These are phyloP conservation scores for Tuta absoluta DNA, from an alignment of 2,888 invertebrate species.

Conservation along the genomic window DNA sequence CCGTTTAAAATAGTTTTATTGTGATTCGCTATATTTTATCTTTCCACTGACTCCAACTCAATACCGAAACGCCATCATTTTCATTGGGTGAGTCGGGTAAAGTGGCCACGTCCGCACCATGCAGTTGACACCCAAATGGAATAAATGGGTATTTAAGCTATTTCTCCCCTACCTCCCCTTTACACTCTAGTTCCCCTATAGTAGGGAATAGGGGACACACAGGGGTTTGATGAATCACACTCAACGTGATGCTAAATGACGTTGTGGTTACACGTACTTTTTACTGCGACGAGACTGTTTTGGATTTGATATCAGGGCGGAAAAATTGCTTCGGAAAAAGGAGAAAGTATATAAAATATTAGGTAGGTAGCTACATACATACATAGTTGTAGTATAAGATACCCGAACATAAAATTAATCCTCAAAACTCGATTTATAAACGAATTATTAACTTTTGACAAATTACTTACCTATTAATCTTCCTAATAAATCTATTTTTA, in stretches of 20 bases:
- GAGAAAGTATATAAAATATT: no score
- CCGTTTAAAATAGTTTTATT: no score
- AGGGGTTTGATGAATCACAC: constrained; percentile 31
- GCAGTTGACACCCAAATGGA: constrained; percentile 44
- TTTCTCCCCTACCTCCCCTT: constrained; percentile 35
- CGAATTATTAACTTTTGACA: neutral
- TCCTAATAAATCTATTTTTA: neutral
- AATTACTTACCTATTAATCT: neutral
- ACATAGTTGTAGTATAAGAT: no score
- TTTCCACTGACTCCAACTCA: neutral
- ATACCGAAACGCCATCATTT: constrained; percentile 19
- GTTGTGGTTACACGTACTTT: constrained; percentile 14
- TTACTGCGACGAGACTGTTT: neutral
- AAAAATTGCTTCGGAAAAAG: neutral
- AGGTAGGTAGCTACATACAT: no score
- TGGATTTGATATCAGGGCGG: neutral
- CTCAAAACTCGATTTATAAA: neutral
- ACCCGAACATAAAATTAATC: neutral
- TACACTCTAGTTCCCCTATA: constrained; percentile 17
- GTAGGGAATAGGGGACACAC: constrained; percentile 29
- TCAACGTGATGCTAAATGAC: constrained; percentile 16
- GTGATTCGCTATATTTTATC: neutral
- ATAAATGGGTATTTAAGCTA: constrained; percentile 56
- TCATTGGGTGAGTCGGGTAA: constrained; percentile 9
- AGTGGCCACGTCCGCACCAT: constrained; percentile 29